Base-by-base conservation (phyloP, 92 coral and sea anemone species). In the Montipora capitata region DNA sequence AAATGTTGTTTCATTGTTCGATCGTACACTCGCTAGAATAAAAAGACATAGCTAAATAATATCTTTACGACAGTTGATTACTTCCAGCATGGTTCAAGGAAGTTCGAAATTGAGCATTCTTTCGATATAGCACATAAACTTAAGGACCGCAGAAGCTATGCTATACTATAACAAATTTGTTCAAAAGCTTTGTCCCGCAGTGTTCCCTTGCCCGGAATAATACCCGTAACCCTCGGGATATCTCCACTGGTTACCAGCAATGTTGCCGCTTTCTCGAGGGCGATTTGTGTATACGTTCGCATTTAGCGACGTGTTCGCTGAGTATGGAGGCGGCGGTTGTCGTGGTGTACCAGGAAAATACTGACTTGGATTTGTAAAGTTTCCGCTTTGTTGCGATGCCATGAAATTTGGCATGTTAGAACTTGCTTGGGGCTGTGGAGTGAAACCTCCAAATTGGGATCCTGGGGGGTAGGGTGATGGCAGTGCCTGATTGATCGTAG, bases 151-250 rank as follows among this genome's bases (percentile, higher is more conserved):
- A 2, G 7, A 10, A 8, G 41, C 40, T 18, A 35, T 11, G 35
- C 3, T 51, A 3, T 0, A 27, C 35, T 27, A 27, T 1, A 27
- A 27, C 35, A 27, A 27, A 27, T 0, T 48, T 10, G 0, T 18
- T 61, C 39, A 83, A 20, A 83, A 83, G 40, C 57, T 83, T 49
- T 83, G 87, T 59, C 87, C 87, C 48, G 87, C 79, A 18, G 87
- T 20, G 64, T 42, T 83, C 14, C 87, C 79, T 62, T 83, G 87
- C 59, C 79, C 87, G 87, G 79, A 72, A 83, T 72, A 83, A 83
- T 83, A 83, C 72, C 87, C 79, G 80, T 83, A 83, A 16, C 79
- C 72, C 87, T 83, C 87, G 72, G 87, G 79, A 72, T 72, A 83
- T 6, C 79, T 72, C 87, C 87, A 83, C 79, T 83, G 87, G 72